phyloP scores from a whole-genome alignment of 2,797 vertebrate genomes.

The Cossypha caffra region DNA sequence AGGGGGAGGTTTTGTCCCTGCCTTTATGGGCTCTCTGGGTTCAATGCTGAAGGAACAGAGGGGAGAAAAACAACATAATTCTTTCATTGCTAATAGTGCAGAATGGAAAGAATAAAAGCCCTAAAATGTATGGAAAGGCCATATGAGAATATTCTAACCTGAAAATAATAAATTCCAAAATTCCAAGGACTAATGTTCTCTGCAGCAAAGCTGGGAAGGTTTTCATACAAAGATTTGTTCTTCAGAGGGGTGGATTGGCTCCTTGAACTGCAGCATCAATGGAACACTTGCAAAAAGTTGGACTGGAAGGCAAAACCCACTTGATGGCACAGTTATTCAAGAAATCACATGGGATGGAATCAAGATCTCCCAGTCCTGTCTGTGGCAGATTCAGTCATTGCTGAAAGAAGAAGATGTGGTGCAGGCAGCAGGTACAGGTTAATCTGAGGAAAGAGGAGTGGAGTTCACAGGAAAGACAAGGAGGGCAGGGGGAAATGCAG shows the following conservation, averaged over 20 bases:
- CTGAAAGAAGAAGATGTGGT: not conserved
- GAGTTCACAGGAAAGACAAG: not conserved
- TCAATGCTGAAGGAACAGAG: not conserved
- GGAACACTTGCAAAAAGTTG: not conserved
- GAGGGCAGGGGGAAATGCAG: not conserved
- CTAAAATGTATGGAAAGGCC: not conserved
- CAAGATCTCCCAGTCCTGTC: not conserved
- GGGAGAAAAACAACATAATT: not conserved
- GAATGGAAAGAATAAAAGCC: not conserved
- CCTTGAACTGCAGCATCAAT: not conserved
- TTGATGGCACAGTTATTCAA: not conserved
- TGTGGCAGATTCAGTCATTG: not conserved
- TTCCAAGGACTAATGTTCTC: not conserved
- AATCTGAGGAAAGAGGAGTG: not conserved
- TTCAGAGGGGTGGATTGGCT: not conserved
- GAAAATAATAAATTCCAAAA: not conserved
- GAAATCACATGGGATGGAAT: not conserved
- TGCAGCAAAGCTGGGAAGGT: not conserved
- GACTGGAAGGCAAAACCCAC: not conserved
- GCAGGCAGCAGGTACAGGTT: not conserved
- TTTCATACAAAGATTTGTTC: not conserved
- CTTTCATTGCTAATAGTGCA: not conserved
- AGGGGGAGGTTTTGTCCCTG: not conserved
- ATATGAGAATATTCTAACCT: not conserved
- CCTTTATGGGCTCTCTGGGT: not conserved